Conservation (phyloP, 2,113 vertebrate genomes). For the Pteropus alecto region DNA sequence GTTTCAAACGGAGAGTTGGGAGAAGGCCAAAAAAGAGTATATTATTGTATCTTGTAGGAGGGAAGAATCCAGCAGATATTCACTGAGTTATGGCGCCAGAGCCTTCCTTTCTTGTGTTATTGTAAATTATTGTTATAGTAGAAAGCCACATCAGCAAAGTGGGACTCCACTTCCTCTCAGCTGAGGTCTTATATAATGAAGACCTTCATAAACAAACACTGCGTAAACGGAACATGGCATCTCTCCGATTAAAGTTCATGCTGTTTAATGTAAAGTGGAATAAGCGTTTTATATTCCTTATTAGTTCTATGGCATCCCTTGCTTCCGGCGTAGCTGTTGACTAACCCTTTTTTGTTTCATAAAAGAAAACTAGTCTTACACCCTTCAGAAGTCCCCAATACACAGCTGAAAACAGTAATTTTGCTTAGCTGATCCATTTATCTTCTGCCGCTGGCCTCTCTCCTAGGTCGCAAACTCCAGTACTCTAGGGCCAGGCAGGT, state of each 20-base stretch:
- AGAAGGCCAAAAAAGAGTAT: constrained; percentile 35
- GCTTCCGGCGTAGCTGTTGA: neutral
- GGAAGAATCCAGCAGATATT: constrained; percentile 22
- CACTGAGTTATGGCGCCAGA: constrained; percentile 30
- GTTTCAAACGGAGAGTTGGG: constrained; percentile 47
- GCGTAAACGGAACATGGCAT: neutral
- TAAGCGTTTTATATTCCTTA: neutral
- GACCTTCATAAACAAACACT: neutral
- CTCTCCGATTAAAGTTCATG: neutral
- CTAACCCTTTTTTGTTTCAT: neutral
- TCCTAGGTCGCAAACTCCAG: neutral
- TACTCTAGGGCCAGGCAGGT: neutral
- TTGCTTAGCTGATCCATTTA: neutral
- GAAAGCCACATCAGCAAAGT: constrained; percentile 33
- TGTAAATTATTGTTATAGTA: constrained; percentile 18
- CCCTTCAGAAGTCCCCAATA: neutral
- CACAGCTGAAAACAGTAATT: neutral
- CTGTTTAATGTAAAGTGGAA: neutral
- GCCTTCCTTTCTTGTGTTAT: constrained; percentile 50
- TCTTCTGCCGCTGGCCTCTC: neutral
- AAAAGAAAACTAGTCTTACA: neutral
- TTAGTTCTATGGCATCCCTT: neutral
- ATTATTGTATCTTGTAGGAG: constrained; percentile 51
- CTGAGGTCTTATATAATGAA: neutral
- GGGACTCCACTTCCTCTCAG: neutral